These are phyloP conservation scores for Thumatha senex DNA, from an alignment of 2,888 invertebrate species.

Conservation along the genomic window DNA sequence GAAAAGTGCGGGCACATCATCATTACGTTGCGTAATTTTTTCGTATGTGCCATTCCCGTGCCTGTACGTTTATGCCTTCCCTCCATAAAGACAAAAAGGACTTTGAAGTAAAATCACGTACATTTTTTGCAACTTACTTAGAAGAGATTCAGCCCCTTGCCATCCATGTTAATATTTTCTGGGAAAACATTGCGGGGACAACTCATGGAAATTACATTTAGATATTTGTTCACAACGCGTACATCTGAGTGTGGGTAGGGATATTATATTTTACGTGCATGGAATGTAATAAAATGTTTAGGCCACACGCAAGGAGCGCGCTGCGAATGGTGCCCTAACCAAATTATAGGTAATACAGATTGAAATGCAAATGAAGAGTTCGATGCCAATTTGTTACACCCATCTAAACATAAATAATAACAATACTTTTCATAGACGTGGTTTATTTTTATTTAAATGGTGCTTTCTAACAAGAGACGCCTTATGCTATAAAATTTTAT, in stretches of 20 bases:
- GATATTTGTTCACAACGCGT: conserved; percentile 81
- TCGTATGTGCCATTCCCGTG: conserved; percentile 79
- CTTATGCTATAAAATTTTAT: too few relatives aligned
- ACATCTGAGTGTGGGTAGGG: conserved; percentile 76
- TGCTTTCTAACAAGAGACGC: too few relatives aligned
- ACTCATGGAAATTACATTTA: conserved; percentile 84
- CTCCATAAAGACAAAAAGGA: conserved; percentile 83
- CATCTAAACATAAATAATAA: conserved; percentile 43
- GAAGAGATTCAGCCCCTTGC: conserved; percentile 82
- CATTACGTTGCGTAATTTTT: conserved; percentile 82
- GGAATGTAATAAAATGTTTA: conserved; percentile 82
- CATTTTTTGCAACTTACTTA: conserved; percentile 84
- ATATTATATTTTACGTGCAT: conserved; percentile 83
- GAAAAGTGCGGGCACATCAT: conserved; percentile 79
- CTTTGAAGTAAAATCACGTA: conserved; percentile 84
- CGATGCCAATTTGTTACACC: conserved; percentile 57
- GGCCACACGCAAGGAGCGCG: conserved; percentile 51
- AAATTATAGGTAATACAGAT: conserved; percentile 70
- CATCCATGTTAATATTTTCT: conserved; percentile 83
- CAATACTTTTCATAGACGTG: conserved; percentile 45
- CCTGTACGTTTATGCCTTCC: conserved; percentile 80
- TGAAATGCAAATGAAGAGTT: conserved; percentile 76
- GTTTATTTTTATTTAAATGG: too few relatives aligned
- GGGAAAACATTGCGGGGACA: conserved; percentile 83
- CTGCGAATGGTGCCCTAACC: conserved; percentile 36